phyloP scores from a whole-genome alignment of 2,888 invertebrate species.

The Sesia apiformis region DNA sequence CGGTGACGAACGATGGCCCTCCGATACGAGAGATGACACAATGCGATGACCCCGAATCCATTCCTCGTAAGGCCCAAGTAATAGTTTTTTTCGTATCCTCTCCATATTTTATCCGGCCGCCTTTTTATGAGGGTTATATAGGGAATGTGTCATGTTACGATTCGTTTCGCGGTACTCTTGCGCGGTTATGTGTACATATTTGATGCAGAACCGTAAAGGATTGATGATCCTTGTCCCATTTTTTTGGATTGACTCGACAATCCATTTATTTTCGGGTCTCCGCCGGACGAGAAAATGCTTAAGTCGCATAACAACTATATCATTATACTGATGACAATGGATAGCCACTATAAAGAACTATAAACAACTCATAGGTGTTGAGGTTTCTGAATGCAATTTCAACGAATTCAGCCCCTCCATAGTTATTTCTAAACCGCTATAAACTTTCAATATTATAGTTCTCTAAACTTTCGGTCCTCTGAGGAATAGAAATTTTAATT shows the following conservation, averaged over 20 bases:
- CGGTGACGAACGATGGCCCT: conserved; percentile 50
- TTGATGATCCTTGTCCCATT: conserved; percentile 29
- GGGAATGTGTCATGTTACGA: conserved; percentile 47
- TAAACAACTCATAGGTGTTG: too few species aligned
- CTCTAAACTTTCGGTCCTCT: too few species aligned
- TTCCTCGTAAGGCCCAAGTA: conserved; percentile 44
- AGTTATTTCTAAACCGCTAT: too few species aligned
- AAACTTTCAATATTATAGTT: too few species aligned
- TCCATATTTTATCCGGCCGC: conserved; percentile 53
- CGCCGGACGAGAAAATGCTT: not conserved
- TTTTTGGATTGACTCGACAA: conserved; percentile 34
- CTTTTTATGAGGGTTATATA: conserved; percentile 58
- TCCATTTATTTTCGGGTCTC: conserved; percentile 34
- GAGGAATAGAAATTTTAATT: too few species aligned
- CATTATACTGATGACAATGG: not conserved
- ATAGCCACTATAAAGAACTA: too few species aligned
- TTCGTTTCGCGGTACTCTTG: conserved; percentile 30
- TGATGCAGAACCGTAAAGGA: conserved; percentile 29
- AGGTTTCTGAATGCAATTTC: too few species aligned
- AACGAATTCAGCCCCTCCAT: too few species aligned
- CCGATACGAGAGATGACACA: conserved; percentile 62
- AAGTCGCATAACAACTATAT: not conserved
- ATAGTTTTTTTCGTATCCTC: conserved; percentile 51
- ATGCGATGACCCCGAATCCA: conserved; percentile 62
- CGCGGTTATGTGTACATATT: conserved; percentile 47